Conservation (phyloP, 1,140 invertebrate genomes). For the Metaphire vulgaris region DNA sequence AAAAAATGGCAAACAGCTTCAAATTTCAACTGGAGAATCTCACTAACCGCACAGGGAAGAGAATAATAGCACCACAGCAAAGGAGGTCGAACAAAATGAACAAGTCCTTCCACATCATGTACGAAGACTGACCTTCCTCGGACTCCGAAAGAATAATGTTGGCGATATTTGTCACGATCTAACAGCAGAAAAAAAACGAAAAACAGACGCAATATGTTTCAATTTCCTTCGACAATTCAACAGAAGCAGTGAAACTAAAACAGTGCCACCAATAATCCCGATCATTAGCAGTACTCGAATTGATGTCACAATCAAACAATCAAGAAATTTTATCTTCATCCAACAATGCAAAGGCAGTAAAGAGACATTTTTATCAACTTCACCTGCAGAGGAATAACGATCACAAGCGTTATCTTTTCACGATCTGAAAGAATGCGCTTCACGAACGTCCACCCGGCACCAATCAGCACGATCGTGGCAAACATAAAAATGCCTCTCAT, state of each 20-base stretch:
- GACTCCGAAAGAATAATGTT: slow-evolving; percentile 96
- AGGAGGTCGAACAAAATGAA: slow-evolving; percentile 91
- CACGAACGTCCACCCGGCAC: slow-evolving; percentile 97
- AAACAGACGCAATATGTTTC: no score
- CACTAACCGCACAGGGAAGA: slow-evolving; percentile 78
- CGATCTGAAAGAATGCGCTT: slow-evolving; percentile 93
- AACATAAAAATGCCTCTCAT: slow-evolving; percentile 89
- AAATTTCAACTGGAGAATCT: no score
- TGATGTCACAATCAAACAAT: no score
- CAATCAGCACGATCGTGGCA: slow-evolving; percentile 91
- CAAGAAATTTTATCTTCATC: no score
- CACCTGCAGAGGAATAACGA: slow-evolving; percentile 93
- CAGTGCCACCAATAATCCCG: no score
- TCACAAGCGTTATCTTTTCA: slow-evolving; percentile 97
- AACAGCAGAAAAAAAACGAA: no score
- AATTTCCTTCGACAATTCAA: no score
- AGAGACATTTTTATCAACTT: no score
- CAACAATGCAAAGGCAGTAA: no score
- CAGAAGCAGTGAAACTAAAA: no score
- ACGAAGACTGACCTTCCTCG: slow-evolving; percentile 83
- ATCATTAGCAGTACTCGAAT: no score
- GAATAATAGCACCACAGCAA: slow-evolving; percentile 93
- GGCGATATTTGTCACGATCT: slow-evolving; percentile 94
- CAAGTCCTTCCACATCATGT: slow-evolving; percentile 83
- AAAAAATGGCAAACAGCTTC: no score